phyloP scores from a whole-genome alignment of 2,113 vertebrate species.

The Phoenicopterus ruber region DNA sequence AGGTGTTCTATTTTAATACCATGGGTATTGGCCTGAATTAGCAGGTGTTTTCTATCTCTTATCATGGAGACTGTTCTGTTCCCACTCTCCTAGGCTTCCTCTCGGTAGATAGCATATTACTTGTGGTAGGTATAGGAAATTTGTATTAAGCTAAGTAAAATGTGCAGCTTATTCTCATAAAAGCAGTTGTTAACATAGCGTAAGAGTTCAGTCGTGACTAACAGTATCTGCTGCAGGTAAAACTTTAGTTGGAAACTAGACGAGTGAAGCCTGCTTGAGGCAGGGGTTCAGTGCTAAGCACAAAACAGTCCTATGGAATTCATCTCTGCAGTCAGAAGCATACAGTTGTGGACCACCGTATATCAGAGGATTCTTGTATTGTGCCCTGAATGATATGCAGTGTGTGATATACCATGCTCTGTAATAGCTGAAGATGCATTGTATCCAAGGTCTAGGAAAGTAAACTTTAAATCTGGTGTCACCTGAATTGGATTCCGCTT shows the following conservation, averaged over 20 bases:
- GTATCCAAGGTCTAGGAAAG: conserved; percentile 6
- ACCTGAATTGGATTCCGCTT: background rate
- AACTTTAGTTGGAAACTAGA: background rate
- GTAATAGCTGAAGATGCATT: background rate
- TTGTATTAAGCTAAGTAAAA: background rate
- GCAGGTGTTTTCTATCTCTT: background rate
- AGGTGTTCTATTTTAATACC: background rate
- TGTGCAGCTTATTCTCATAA: background rate
- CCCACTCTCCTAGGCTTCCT: background rate
- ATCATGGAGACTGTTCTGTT: background rate
- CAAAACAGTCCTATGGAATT: background rate
- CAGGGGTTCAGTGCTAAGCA: background rate
- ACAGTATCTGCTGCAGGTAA: background rate
- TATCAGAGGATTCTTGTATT: background rate
- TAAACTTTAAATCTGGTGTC: background rate
- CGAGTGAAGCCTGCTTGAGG: background rate
- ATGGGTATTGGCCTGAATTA: background rate
- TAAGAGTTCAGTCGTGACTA: background rate
- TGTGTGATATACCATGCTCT: background rate
- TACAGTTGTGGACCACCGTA: accelerated
- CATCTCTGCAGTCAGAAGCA: background rate
- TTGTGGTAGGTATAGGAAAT: background rate
- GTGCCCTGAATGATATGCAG: background rate
- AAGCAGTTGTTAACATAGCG: background rate
- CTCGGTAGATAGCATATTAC: background rate